phyloP scores from a whole-genome alignment of 2,797 vertebrate species.

The Takifugu ocellatus region DNA sequence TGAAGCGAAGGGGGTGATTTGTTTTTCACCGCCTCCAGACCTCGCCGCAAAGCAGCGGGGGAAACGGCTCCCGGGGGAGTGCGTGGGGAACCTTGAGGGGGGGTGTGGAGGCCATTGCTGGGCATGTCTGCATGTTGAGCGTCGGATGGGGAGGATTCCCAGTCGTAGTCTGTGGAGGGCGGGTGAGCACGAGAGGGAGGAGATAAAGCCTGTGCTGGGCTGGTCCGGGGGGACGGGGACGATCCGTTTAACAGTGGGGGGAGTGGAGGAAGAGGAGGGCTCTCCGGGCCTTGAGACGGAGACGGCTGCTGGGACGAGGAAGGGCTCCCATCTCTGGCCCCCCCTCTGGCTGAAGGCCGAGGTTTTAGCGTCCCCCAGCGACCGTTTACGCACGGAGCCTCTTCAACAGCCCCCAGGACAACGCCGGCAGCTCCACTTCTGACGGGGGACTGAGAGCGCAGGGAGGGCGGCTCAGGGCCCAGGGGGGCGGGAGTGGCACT shows the following conservation, averaged over 20 bases:
- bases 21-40: slow-evolving; percentile 90
- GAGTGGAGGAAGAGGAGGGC: slow-evolving; percentile 80
- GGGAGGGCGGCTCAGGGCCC: slow-evolving; percentile 84
- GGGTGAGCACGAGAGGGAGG: slow-evolving; percentile 70
- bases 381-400: slow-evolving; percentile 94
- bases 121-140: slow-evolving; percentile 69
- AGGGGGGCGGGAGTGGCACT: slow-evolving; percentile 90
- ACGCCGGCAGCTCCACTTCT: slow-evolving; percentile 72
- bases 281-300: slow-evolving; percentile 82
- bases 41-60: slow-evolving; percentile 85
- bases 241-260: slow-evolving; percentile 84
- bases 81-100: slow-evolving; percentile 75
- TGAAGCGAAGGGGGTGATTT: slow-evolving; percentile 68
- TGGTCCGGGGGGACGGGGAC: slow-evolving; percentile 85
- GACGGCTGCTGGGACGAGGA: slow-evolving; percentile 83
- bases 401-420: slow-evolving; percentile 80
- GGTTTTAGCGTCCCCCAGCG: slow-evolving; percentile 95
- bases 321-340: slow-evolving; percentile 87
- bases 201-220: slow-evolving; percentile 84
- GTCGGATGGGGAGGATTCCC: slow-evolving; percentile 81
- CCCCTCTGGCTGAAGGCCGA: slow-evolving; percentile 80
- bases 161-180: slow-evolving; percentile 77
- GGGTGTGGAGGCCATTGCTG: slow-evolving; percentile 88
- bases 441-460: slow-evolving; percentile 91
- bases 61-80: slow-evolving; percentile 88